Evolutionary conservation across 1,140 invertebrate genomes (phyloP).

Genomic region (Trissolcus basalis): DNA sequence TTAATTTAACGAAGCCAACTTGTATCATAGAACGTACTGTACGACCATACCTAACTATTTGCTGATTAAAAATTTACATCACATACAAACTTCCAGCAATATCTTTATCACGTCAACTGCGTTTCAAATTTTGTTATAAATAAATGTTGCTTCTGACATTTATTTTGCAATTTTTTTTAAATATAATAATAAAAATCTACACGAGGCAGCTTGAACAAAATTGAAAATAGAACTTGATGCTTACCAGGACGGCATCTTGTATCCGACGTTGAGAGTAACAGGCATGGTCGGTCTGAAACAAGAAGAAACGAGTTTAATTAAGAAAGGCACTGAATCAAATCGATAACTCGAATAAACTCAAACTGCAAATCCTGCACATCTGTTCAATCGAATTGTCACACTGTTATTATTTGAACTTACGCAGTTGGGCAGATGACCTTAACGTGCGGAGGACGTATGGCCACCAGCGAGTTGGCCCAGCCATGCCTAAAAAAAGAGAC

Average conservation of each 20-base stretch:
- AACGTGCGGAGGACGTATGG: constrained; percentile 86
- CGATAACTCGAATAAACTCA: not conserved
- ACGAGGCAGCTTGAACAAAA: too few relatives aligned
- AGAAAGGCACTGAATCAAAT: not conserved
- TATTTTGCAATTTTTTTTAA: too few relatives aligned
- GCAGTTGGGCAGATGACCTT: constrained; percentile 97
- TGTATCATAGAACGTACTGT: too few relatives aligned
- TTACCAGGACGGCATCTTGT: constrained; percentile 95
- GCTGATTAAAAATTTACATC: too few relatives aligned
- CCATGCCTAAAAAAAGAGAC: constrained; percentile 83
- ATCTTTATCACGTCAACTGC: too few relatives aligned
- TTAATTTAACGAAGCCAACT: too few relatives aligned
- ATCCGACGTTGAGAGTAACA: constrained; percentile 94
- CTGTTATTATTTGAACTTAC: constrained; percentile 73
- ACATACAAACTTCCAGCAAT: too few relatives aligned
- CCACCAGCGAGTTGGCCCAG: constrained; percentile 90
- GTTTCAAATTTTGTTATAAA: too few relatives aligned
- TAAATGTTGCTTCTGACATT: too few relatives aligned
- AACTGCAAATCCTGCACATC: not conserved
- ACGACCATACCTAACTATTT: too few relatives aligned
- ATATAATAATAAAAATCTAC: too few relatives aligned
- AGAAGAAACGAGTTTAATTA: constrained; percentile 21
- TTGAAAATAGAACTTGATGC: constrained; percentile 17
- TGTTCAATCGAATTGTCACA: too few relatives aligned
- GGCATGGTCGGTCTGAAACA: constrained; percentile 86